Evolutionary conservation across 2,888 invertebrate genomes (phyloP).

Genomic region (Prostheceraeus crozeri): DNA sequence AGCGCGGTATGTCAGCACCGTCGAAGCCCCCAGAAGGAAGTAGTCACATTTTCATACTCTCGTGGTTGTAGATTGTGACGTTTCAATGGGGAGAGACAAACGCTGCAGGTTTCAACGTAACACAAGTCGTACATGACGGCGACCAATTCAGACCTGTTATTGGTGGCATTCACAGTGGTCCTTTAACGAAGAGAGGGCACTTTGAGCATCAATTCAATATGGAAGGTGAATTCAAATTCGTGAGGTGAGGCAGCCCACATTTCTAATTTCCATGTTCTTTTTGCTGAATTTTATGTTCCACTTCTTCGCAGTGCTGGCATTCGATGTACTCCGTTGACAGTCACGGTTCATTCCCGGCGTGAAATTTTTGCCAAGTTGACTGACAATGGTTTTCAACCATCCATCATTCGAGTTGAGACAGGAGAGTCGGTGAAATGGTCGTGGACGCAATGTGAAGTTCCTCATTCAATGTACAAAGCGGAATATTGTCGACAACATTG

Average conservation of each 20-base stretch:
- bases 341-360: constrained; percentile 48
- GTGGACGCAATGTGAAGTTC: constrained; percentile 50
- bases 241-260: constrained; percentile 47
- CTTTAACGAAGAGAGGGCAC: constrained; percentile 44
- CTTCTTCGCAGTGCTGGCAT: constrained; percentile 47
- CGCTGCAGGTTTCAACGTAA: constrained; percentile 42
- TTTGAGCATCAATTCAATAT: constrained; percentile 54
- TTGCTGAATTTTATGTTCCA: constrained; percentile 1
- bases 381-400: constrained; percentile 53
- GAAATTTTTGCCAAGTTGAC: constrained; percentile 48
- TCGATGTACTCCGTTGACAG: constrained; percentile 49
- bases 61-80: constrained; percentile 42
- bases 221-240: constrained; percentile 56
- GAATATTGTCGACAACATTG: constrained; percentile 42
- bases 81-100: constrained; percentile 43
- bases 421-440: constrained; percentile 52
- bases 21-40: too few species aligned
- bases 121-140: constrained; percentile 54
- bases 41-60: too few species aligned
- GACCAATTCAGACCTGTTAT: constrained; percentile 51
- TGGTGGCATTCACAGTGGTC: constrained; percentile 49
- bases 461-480: constrained; percentile 48
- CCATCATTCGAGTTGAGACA: constrained; percentile 53
- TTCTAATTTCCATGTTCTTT: constrained; percentile 4
- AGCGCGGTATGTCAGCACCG: too few species aligned